Conservation (phyloP, 2,888 invertebrate species). For the Eutolmus rufibarbis region DNA sequence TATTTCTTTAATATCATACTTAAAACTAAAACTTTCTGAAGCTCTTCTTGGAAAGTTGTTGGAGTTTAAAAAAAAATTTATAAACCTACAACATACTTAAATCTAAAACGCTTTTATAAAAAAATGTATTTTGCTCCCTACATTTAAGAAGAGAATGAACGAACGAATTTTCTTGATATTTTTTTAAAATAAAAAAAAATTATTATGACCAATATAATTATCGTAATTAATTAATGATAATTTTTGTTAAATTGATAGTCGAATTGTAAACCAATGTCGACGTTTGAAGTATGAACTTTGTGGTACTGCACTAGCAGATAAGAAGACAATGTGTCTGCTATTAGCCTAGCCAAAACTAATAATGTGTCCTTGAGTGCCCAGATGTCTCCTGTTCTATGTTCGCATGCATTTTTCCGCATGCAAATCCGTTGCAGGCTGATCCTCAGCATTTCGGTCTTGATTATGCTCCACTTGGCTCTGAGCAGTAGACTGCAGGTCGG, state of each 20-base stretch:
- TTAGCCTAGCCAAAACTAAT: not conserved
- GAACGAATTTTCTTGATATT: no score
- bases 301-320: not conserved
- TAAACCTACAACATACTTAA: no score
- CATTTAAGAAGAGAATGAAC: no score
- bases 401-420: not conserved
- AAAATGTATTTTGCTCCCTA: no score
- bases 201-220: no score
- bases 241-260: not conserved
- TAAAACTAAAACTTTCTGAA: no score
- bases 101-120: no score
- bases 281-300: not conserved
- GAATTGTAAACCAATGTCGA: not conserved
- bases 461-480: not conserved
- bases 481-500: not conserved
- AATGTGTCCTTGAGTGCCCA: not conserved
- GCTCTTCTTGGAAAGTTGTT: no score
- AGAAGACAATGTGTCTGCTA: not conserved
- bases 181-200: no score
- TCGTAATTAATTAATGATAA: not conserved
- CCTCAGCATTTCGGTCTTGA: not conserved
- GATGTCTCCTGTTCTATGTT: not conserved
- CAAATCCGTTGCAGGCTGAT: not conserved
- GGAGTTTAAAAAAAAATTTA: no score
- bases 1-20: not conserved